Evolutionary conservation across 2,797 vertebrate genomes (phyloP), one percentile per base, ranked within the genome.

Genomic region (Australoheros facetus): DNA sequence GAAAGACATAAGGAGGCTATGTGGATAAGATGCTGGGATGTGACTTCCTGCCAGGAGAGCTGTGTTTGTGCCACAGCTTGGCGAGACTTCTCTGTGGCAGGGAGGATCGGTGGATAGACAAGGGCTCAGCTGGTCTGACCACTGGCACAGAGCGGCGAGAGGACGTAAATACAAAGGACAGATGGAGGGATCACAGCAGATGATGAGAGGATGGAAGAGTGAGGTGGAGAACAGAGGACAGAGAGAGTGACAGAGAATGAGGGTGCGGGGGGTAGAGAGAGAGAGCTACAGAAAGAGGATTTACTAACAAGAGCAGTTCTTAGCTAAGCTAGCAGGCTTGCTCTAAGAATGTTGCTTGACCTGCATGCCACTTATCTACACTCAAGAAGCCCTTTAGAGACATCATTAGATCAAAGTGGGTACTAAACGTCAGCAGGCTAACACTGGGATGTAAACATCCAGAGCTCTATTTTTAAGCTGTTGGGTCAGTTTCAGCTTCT

Each of bases 61-160:
- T 32, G n/a, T 34, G 75, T 79, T 78, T 76, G 80, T 37, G 56
- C 66, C 32, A 17, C 55, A 56, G 70, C 56, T 77, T 56, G 12
- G 28, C 17, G 9, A 86, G 82, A 60, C 57, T 64, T 28, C 57
- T 73, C 72, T 4, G 75, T 9, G 60, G 54, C 14, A 23, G 16
- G 3, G 39, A 70, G 81, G 81, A 87, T 87, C 70, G 83, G 59
- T 5, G 0, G 42, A 73, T 48, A 71, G 85, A 79, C 71, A 26
- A 59, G 66, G 77, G 66, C 82, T 90, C 84, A 88, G 87, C 87
- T 85, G 82, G 73, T 87, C 82, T 71, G 77, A 89, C 82, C 64
- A 60, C 87, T 78, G 78, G 78, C 80, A 79, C 21, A n/a, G 82
- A 79, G 59, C 1, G 0, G 34, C 66, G 64, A 56, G 58, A 75